Conservation (phyloP, 2,888 invertebrate genomes). For the Drosophila bunnanda region DNA sequence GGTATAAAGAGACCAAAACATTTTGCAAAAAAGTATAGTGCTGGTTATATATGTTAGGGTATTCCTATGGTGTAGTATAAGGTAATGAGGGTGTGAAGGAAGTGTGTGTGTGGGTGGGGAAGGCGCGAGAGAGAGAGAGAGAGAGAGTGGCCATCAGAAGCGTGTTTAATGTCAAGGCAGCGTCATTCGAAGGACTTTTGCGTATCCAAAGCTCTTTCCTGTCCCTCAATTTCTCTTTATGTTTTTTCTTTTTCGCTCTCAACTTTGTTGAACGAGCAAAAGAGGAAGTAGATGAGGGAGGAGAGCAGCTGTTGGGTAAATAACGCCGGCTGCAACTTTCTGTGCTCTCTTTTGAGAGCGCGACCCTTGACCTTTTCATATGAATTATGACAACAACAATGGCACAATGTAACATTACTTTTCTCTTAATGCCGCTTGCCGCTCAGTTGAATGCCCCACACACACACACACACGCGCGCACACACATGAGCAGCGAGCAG, state of each 20-base stretch:
- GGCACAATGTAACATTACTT: slow-evolving; percentile 37
- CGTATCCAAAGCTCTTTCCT: slow-evolving; percentile 32
- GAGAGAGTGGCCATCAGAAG: slow-evolving; percentile 15
- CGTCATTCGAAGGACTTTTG: slow-evolving; percentile 21
- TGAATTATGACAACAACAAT: slow-evolving; percentile 62
- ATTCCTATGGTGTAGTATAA: not conserved
- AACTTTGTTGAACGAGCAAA: not conserved
- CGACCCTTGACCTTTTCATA: slow-evolving; percentile 71
- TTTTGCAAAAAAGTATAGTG: not conserved
- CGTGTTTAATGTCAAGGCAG: slow-evolving; percentile 49
- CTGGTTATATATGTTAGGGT: not conserved
- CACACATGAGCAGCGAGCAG: slow-evolving; percentile 32
- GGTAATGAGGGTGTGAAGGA: slow-evolving; percentile 14
- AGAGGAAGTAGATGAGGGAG: not conserved
- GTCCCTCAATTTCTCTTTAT: slow-evolving; percentile 3
- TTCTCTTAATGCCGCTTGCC: slow-evolving; percentile 28
- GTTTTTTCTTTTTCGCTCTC: not conserved
- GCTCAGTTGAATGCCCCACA: slow-evolving; percentile 46
- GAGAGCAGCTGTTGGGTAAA: slow-evolving; percentile 33
- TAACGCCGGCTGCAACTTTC: slow-evolving; percentile 47
- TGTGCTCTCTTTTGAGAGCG: slow-evolving; percentile 20
- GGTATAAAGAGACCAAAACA: not conserved
- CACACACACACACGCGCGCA: not conserved
- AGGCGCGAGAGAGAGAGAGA: no score
- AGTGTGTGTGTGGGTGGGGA: not conserved